These are phyloP conservation scores for Vulpes lagopus DNA, from an alignment of 2,113 vertebrate species.

Conservation along the genomic window DNA sequence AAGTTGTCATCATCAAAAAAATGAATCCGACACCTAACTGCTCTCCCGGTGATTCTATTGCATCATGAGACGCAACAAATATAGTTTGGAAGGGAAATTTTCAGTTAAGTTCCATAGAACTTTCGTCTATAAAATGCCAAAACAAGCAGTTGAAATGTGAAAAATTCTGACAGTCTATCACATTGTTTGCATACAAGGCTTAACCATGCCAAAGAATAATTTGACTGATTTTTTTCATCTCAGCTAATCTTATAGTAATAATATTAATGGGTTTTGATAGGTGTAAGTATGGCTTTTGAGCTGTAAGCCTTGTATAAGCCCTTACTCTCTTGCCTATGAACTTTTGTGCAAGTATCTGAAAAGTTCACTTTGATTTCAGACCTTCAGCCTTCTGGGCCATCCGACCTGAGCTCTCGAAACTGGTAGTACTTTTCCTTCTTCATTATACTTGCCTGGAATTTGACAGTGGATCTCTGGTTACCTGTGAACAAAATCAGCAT, in stretches of 20 bases:
- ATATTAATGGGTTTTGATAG: not conserved
- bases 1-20: not conserved
- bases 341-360: not conserved
- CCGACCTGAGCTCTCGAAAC: fast-evolving
- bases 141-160: not conserved
- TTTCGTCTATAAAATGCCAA: not conserved
- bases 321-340: not conserved
- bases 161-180: not conserved
- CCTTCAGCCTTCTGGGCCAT: not conserved
- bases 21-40: not conserved
- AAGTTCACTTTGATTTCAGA: not conserved
- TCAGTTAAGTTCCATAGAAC: not conserved
- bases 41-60: not conserved
- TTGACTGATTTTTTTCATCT: not conserved
- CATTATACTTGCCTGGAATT: not conserved
- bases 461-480: not conserved
- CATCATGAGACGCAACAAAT: not conserved
- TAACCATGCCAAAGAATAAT: conserved; percentile 11
- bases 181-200: not conserved
- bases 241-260: not conserved
- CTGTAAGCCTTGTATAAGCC: not conserved
- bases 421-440: not conserved
- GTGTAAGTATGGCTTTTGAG: not conserved
- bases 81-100: not conserved
- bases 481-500: not conserved